Evolutionary conservation across 2,797 vertebrate species (phyloP).

Genomic region (Poecilia gillii): DNA sequence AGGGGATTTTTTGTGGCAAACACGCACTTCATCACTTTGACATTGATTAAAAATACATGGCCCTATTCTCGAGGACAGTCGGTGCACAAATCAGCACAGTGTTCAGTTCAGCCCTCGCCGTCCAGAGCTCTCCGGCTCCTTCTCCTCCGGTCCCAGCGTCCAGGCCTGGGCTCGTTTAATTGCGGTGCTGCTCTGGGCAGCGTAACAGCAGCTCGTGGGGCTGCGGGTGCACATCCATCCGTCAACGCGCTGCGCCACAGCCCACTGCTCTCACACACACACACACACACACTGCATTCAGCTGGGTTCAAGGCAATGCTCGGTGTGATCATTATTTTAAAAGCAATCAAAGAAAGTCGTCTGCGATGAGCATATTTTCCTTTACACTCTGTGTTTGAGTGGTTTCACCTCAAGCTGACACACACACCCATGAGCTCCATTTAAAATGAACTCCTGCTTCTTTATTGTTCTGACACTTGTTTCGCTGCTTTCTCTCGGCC

Average conservation of each 20-base stretch:
- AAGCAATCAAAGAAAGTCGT: conserved; percentile 34
- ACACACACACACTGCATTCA: not conserved
- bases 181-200: conserved; percentile 70
- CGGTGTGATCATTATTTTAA: conserved; percentile 48
- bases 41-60: conserved; percentile 82
- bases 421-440: conserved; percentile 7
- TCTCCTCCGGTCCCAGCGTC: conserved; percentile 47
- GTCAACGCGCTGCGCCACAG: conserved; percentile 42
- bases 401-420: conserved; percentile 13
- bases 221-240: conserved; percentile 64
- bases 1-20: conserved; percentile 74
- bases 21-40: conserved; percentile 80
- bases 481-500: conserved; percentile 22
- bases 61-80: conserved; percentile 75
- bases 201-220: conserved; percentile 56
- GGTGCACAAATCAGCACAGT: conserved; percentile 74
- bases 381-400: conserved; percentile 7
- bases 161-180: conserved; percentile 62
- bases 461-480: conserved; percentile 21
- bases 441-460: conserved; percentile 15
- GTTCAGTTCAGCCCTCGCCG: conserved; percentile 54
- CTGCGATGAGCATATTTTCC: conserved; percentile 7
- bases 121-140: conserved; percentile 47
- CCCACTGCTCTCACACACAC: conserved; percentile 12
- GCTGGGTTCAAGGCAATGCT: conserved; percentile 39